Base-by-base conservation (phyloP, 2,888 invertebrate genomes). In the Drosophila stalkeri region DNA sequence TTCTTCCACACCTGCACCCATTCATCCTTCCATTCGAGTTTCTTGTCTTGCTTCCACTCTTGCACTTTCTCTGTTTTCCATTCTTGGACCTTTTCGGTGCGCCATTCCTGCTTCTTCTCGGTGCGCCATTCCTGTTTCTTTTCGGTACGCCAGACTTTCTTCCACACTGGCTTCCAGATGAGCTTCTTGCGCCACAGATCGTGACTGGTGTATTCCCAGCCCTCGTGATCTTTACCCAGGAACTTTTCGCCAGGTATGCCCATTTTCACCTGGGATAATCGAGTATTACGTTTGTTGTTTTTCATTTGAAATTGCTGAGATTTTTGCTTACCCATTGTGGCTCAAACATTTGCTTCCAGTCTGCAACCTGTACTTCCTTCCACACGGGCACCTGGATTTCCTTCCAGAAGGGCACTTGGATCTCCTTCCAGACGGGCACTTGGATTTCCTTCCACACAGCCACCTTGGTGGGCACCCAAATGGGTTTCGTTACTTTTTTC, bases 121-220 rank as follows among this genome's bases (percentile, higher is more conserved):
- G 95, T 94, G 0, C 96, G 94, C 96, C 96, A 96, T 90, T 96
- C 95, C 77, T 96, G 94, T 91, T 96, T 96, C 92, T 97, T 96
- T 47, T 96, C 96, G 2, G 96, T 95, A 81, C 95, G 95, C 97
- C 97, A 97, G 41, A 96, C 94, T 91, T 97, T 96, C 91, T 97
- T 96, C 97, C 96, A 93, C 9, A 93, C 95, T 76, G 94, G 94
- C 87, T 95, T 95, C 95, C 95, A 95, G 85, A 93, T 70, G 16
- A 97, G 93, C 91, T 96, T 97, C 93, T 97, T 97, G 91, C 97
- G 96, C 97, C 97, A 97, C 37, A 97, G 93, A 92, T 97, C 97
- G 89, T 97, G 97, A 49, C 97, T 96, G 41, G 96, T 97, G 90
- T 97, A 97, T 91, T 97, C 96, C 95, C 96, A 96, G 14, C 97